Conservation (phyloP, 2,888 invertebrate genomes). For the Spialia ferax region DNA sequence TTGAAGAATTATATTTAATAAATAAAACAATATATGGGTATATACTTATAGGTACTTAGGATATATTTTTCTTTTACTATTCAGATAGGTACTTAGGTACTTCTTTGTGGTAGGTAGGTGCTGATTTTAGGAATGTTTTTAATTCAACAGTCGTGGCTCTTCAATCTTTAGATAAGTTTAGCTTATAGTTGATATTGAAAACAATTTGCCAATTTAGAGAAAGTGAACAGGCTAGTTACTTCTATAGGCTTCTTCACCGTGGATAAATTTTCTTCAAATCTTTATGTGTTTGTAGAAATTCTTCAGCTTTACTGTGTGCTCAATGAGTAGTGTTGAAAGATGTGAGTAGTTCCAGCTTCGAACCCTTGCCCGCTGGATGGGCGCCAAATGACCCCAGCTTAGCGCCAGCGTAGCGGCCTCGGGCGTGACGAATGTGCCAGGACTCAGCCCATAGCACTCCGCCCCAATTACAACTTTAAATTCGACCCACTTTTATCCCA, state of each 20-base stretch:
- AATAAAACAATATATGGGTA: too few species aligned
- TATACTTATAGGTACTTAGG: too few species aligned
- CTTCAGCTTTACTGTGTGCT: background rate
- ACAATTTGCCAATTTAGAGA: too few species aligned
- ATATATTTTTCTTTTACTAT: too few species aligned
- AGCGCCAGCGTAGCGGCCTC: slow-evolving; percentile 36
- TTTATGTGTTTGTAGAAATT: background rate
- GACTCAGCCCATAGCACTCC: slow-evolving; percentile 19
- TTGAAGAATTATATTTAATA: too few species aligned
- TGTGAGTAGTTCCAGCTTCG: slow-evolving; percentile 15
- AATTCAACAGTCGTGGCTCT: too few species aligned
- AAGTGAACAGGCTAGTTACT: background rate
- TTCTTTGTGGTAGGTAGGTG: too few species aligned
- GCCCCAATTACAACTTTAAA: slow-evolving; percentile 35
- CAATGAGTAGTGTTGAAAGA: slow-evolving; percentile 24
- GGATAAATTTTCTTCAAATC: too few species aligned
- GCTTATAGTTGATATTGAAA: too few species aligned
- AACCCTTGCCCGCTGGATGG: slow-evolving; percentile 26
- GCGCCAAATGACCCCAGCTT: slow-evolving; percentile 31
- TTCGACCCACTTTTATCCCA: slow-evolving; percentile 26
- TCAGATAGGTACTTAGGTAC: too few species aligned
- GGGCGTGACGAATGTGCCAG: slow-evolving; percentile 36
- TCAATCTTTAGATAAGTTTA: too few species aligned
- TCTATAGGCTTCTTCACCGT: background rate
- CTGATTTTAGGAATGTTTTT: too few species aligned